Evolutionary conservation across 2,888 invertebrate species (phyloP), one percentile per base, ranked within the genome.

Genomic region (Polymixis flavicincta): DNA sequence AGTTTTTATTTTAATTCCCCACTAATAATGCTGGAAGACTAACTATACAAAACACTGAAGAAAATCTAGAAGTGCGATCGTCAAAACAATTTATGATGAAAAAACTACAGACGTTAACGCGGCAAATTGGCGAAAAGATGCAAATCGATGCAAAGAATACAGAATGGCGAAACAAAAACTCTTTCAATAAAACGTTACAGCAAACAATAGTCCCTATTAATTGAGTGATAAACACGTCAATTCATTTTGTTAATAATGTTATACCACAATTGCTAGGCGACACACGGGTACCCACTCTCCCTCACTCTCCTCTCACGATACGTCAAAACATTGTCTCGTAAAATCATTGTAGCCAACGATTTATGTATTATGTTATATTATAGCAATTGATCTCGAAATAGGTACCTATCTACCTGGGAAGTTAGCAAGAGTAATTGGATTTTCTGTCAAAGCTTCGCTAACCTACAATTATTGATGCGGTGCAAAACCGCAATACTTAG

Each of bases 381-480:
- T 14, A 70, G n/a, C 25, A 25, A 0, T 55, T 55, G 19, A 48
- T 48, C 8, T 54, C 28, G 17, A 68, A 17, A 48, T 48, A n/a
- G n/a, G n/a, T n/a, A 48, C 32, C 8, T n/a, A n/a, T n/a, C 28
- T 13, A 48, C 32, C 42, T 28, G 28, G 2, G 28, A 19, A 55
- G 19, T 45, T 71, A 45, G n/a, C 32, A 19, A 45, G 45, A 72
- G 14, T 71, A 52, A 45, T 55, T 45, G 19, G 37, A 70, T 50
- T 70, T 25, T 32, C 14, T 48, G 13, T 28, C 19, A 25, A 70
- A 69, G n/a, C 19, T n/a, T 32, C 5, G n/a, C 32, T 45, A 19
- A n/a, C 1, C 42, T 11, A 19, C 63, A 42, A 63, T 42, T 42
- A 61, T 7, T 19, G 19, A 6, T n/a, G 63, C 25, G 42, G 42